A percentile compares a stretch with the other conserved stretches of the same genome.
phyloP scores from a whole-genome alignment of 1,140 invertebrate species.

The Bathynomus jamesi region DNA sequence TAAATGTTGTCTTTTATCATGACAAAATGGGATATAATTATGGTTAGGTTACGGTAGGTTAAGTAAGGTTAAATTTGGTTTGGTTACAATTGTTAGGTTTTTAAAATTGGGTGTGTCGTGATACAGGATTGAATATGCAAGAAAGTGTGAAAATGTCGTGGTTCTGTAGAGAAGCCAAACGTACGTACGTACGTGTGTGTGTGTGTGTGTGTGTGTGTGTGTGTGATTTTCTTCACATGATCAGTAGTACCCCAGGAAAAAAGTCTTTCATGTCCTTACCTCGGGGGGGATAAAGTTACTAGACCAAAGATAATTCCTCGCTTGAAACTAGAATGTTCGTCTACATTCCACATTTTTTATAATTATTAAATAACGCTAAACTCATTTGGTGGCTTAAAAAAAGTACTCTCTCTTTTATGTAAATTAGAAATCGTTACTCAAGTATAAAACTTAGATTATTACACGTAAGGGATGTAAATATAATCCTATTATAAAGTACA shows the following conservation, averaged over 20 bases:
- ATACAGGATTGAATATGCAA: background rate
- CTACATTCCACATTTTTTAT: background rate
- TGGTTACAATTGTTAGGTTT: background rate
- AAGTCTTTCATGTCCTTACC: background rate
- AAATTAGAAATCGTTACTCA: background rate
- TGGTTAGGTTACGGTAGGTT: background rate
- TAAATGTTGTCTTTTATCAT: background rate
- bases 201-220: slow-evolving; percentile 11
- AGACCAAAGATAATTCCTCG: too few relatives aligned
- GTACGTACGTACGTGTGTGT: slow-evolving; percentile 12
- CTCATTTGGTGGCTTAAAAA: too few relatives aligned
- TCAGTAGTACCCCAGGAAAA: background rate
- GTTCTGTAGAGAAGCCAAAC: too few relatives aligned
- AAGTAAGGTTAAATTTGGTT: background rate
- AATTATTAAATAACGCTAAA: too few relatives aligned
- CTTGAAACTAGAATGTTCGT: background rate
- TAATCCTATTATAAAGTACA: too few relatives aligned
- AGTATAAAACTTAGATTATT: too few relatives aligned
- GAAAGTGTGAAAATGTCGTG: background rate
- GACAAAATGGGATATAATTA: background rate
- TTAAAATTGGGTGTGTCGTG: background rate
- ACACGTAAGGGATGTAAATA: too few relatives aligned
- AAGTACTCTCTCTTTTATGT: background rate
- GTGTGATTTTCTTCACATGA: background rate
- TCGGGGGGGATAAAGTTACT: too few relatives aligned